Conservation (phyloP, 2,797 vertebrate genomes). For the Acanthiza pusilla region DNA sequence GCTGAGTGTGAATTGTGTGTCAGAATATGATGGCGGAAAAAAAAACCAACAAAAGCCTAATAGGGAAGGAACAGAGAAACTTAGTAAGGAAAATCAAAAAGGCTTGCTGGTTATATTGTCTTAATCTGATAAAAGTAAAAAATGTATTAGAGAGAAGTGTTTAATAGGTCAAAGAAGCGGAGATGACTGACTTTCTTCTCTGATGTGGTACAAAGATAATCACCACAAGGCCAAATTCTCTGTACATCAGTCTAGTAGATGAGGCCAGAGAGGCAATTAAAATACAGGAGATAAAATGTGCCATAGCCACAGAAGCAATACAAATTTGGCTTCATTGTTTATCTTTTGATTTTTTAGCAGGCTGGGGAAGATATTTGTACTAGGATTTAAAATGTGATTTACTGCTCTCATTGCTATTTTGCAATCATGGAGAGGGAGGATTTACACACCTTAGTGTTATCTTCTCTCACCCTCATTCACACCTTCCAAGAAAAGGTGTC, state of each 20-base stretch:
- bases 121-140: not conserved
- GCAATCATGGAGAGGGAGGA: not conserved
- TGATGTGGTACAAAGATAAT: not conserved
- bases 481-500: not conserved
- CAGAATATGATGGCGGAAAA: not conserved
- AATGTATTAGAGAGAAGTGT: not conserved
- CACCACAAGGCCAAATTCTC: not conserved
- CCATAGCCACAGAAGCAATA: not conserved
- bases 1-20: not conserved
- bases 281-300: not conserved
- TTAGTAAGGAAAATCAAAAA: not conserved
- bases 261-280: conserved; percentile 32
- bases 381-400: conserved; percentile 10
- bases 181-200: not conserved
- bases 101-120: not conserved
- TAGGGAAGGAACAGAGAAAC: not conserved
- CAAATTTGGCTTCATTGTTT: conserved; percentile 18
- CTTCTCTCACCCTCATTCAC: not conserved
- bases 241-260: not conserved
- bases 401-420: not conserved
- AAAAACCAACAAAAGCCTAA: not conserved
- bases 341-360: not conserved
- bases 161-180: not conserved
- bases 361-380: not conserved
- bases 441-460: not conserved